These are phyloP conservation scores for Protobothrops flavoviridis DNA, from an alignment of 2,113 vertebrate genomes.

Conservation along the genomic window DNA sequence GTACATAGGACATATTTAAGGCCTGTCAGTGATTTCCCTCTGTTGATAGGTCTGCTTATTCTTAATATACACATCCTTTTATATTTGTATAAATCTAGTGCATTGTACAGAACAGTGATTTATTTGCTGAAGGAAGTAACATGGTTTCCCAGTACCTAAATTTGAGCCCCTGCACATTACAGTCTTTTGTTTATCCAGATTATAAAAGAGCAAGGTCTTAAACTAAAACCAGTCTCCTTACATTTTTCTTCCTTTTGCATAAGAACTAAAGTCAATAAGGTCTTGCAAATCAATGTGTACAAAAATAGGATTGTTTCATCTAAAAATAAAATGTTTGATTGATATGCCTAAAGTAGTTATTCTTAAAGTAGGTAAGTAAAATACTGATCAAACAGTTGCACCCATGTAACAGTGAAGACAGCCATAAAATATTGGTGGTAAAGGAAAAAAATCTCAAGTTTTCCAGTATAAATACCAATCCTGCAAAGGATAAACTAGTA, in stretches of 20 bases:
- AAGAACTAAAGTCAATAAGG: conserved; percentile 47
- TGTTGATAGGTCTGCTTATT: conserved; percentile 32
- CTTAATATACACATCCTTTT: conserved; percentile 19
- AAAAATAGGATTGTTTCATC: conserved; percentile 41
- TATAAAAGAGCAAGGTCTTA: conserved; percentile 37
- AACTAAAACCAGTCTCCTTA: conserved; percentile 32
- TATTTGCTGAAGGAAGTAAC: conserved; percentile 48
- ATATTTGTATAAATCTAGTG: neutral
- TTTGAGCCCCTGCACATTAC: neutral
- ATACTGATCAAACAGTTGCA: conserved; percentile 31
- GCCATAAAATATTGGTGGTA: neutral
- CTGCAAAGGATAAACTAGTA: neutral
- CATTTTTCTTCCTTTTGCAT: conserved; percentile 46
- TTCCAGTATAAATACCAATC: neutral
- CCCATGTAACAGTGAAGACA: neutral
- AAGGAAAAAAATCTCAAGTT: neutral
- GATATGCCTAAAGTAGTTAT: conserved; percentile 31
- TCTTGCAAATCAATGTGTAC: conserved; percentile 27
- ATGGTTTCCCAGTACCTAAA: conserved; percentile 28
- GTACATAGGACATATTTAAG: conserved; percentile 31
- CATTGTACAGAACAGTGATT: conserved; percentile 37
- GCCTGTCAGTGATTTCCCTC: conserved; percentile 42
- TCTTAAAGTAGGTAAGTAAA: conserved; percentile 33
- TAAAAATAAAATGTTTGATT: conserved; percentile 14
- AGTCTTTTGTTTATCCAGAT: conserved; percentile 36